These are phyloP conservation scores for Gavia stellata DNA, from an alignment of 2,113 vertebrate genomes.

Conservation along the genomic window DNA sequence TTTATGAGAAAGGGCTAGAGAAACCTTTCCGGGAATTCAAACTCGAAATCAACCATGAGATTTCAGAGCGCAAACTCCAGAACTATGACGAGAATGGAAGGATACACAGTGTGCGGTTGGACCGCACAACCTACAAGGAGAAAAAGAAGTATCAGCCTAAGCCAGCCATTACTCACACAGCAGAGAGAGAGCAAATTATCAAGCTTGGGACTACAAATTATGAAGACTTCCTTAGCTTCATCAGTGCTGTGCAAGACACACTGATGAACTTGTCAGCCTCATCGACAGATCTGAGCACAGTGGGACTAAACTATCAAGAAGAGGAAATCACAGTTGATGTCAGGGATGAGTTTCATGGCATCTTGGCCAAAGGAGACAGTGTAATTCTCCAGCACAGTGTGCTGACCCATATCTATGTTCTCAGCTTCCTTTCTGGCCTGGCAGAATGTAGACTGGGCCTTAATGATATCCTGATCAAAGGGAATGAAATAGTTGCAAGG, in stretches of 20 bases:
- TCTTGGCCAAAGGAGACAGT: slow-evolving; percentile 76
- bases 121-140: slow-evolving; percentile 83
- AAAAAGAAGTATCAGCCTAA: slow-evolving; percentile 88
- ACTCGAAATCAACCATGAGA: slow-evolving; percentile 79
- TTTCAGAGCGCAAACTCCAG: slow-evolving; percentile 85
- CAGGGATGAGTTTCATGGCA: slow-evolving; percentile 81
- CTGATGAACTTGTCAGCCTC: slow-evolving; percentile 74
- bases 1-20: slow-evolving; percentile 86
- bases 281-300: slow-evolving; percentile 72
- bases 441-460: slow-evolving; percentile 82
- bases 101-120: slow-evolving; percentile 84
- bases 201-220: slow-evolving; percentile 85
- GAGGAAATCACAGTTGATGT: slow-evolving; percentile 86
- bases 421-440: slow-evolving; percentile 83
- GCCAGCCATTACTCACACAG: slow-evolving; percentile 76
- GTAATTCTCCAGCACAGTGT: slow-evolving; percentile 78
- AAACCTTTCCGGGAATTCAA: slow-evolving; percentile 85
- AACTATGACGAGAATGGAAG: slow-evolving; percentile 84
- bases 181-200: slow-evolving; percentile 81
- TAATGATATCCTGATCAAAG: slow-evolving; percentile 85
- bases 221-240: slow-evolving; percentile 83
- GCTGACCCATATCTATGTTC: slow-evolving; percentile 77
- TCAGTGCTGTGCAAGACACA: slow-evolving; percentile 74
- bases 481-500: slow-evolving; percentile 85
- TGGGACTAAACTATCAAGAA: slow-evolving; percentile 78